Percentiles rank a stretch among this genome's conserved stretches.
phyloP scores from a whole-genome alignment of 2,888 invertebrate species.

The Zygogramma bicolorata region DNA sequence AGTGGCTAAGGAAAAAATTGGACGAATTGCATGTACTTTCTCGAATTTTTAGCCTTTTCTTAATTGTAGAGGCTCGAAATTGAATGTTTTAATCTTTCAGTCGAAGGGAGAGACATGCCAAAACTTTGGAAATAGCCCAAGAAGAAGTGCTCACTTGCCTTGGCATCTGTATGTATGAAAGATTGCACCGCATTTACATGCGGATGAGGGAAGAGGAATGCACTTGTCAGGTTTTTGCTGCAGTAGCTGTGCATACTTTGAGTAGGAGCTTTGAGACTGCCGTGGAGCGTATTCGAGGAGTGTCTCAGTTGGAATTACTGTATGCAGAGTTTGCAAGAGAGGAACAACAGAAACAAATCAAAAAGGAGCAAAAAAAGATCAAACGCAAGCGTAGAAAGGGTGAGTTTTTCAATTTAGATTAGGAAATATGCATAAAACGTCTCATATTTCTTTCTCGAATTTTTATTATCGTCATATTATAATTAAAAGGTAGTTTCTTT shows the following conservation, averaged over 20 bases:
- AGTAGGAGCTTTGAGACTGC: constrained; percentile 92
- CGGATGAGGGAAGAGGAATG: constrained; percentile 91
- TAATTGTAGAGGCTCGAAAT: neutral
- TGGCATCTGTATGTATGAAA: constrained; percentile 92
- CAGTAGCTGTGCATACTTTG: constrained; percentile 87
- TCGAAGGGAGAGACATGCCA: constrained; percentile 92
- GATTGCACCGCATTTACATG: constrained; percentile 87
- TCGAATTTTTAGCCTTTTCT: too few species aligned
- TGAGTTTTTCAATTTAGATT: constrained; percentile 54
- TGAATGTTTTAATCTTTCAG: constrained; percentile 62
- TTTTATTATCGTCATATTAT: too few species aligned
- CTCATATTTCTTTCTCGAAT: too few species aligned
- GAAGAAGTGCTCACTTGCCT: constrained; percentile 96
- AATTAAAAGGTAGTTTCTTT: too few species aligned
- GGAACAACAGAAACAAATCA: constrained; percentile 85
- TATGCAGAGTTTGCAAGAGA: constrained; percentile 91
- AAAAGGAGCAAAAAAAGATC: constrained; percentile 89
- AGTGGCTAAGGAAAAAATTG: too few species aligned
- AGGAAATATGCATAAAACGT: neutral
- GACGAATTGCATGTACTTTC: too few species aligned
- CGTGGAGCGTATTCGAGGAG: constrained; percentile 85
- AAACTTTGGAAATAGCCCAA: constrained; percentile 96
- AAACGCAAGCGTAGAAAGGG: constrained; percentile 82
- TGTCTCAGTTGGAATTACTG: constrained; percentile 87
- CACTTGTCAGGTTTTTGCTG: constrained; percentile 93